These are phyloP conservation scores for Nomada hirtipes DNA, from an alignment of 2,888 invertebrate species.

Conservation along the genomic window DNA sequence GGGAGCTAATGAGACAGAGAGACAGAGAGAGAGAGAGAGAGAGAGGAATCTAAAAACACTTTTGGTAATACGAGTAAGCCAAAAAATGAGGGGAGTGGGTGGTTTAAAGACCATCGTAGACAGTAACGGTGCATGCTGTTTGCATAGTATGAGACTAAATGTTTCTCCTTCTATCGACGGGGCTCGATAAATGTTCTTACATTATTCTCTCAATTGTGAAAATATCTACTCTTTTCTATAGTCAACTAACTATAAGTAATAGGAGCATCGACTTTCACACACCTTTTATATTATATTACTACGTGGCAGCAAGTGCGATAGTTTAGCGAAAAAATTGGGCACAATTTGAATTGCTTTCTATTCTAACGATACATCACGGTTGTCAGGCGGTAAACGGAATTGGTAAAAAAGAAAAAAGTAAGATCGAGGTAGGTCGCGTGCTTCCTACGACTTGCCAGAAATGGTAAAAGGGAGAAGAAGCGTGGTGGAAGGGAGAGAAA, in stretches of 20 bases:
- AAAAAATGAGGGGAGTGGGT: too few species aligned
- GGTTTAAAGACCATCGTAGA: slow-evolving; percentile 59
- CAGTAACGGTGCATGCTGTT: slow-evolving; percentile 49
- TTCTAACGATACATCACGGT: slow-evolving; percentile 52
- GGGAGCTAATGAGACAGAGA: too few species aligned
- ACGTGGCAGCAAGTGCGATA: too few species aligned
- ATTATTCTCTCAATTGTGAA: too few species aligned
- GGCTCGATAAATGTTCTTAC: too few species aligned
- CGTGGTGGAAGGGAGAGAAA: slow-evolving; percentile 7
- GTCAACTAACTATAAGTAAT: too few species aligned
- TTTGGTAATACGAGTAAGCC: too few species aligned
- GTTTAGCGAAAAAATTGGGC: not conserved
- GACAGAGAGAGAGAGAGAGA: too few species aligned
- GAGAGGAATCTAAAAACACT: too few species aligned
- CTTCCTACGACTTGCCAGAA: slow-evolving; percentile 46
- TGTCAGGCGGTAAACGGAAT: slow-evolving; percentile 61
- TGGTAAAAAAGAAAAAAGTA: slow-evolving; percentile 33
- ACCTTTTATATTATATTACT: too few species aligned
- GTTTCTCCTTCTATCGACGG: slow-evolving; percentile 16
- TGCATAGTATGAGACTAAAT: slow-evolving; percentile 36
- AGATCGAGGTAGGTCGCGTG: slow-evolving; percentile 60
- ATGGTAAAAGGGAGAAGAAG: slow-evolving; percentile 25
- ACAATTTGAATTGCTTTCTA: slow-evolving; percentile 27
- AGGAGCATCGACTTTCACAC: too few species aligned
- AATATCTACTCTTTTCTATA: too few species aligned